Evolutionary conservation across 2,113 vertebrate species (phyloP), one percentile per base, ranked within the genome.

Genomic region (Aptenodytes forsteri): DNA sequence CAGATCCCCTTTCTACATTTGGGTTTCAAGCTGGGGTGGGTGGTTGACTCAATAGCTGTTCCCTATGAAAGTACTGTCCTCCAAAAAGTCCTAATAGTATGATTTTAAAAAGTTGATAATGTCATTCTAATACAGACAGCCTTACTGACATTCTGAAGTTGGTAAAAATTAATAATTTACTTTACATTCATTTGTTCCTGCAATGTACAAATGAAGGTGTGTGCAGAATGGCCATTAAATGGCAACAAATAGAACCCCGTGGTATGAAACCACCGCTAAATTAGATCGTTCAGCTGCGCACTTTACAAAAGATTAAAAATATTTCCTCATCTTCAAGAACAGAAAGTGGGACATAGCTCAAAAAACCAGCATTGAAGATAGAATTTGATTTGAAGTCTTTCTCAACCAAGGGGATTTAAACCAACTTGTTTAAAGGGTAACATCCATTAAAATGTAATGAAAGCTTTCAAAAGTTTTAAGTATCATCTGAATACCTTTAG

Each of bases 381-480:
- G n/a, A 65, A 30, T 80, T 89, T 71, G 59, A 87, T 71, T 20
- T 54, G 50, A 95, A 90, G 42, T 8, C 75, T 66, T 95, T 76
- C 40, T 70, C 38, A 86, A 23, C 16, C 42, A 92, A 95, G 8
- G 25, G 71, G 55, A 89, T 87, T 89, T 94, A 70, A 95, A 83
- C 8, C 46, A 86, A 59, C 52, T 82, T 14, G 7, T 75, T 79
- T 65, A 80, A 95, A 95, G 34, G 44, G 40, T 89, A 79, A 40
- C 38, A 64, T 23, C 66, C 36, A 55, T 95, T 89, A 64, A 91
- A 93, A 89, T 15, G 11, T 47, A 89, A 78, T 29, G 44, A 92
- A 96, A 95, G 25, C 23, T 90, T 91, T 92, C 61, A 27, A 5
- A 92, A 78, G 22, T 85, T 89, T 85, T 83, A 90, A 92, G 46